Conservation (phyloP, 2,888 invertebrate species). For the Eustalomyia histrio region DNA sequence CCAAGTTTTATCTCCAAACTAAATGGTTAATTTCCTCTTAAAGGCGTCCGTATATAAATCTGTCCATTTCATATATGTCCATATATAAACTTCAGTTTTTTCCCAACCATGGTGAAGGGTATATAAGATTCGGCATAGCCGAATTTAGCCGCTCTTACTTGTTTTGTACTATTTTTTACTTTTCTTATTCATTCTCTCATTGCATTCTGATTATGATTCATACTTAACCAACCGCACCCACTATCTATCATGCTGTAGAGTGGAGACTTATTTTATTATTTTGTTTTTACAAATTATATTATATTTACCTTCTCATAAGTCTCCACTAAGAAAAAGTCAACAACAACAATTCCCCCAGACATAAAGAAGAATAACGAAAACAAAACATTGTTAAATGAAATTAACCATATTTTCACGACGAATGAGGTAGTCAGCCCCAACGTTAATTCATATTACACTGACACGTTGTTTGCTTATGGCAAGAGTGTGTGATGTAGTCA, state of each 20-base stretch:
- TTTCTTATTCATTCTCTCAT: background rate
- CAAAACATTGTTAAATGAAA: slow-evolving; percentile 29
- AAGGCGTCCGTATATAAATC: too few species aligned
- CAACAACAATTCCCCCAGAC: slow-evolving; percentile 17
- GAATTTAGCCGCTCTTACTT: too few species aligned
- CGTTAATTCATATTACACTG: slow-evolving; percentile 40
- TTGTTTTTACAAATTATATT: background rate
- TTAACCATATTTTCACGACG: slow-evolving; percentile 47
- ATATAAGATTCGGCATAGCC: too few species aligned
- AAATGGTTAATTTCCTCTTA: too few species aligned
- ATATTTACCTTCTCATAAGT: slow-evolving; percentile 36
- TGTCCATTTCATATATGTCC: too few species aligned
- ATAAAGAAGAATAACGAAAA: slow-evolving; percentile 24
- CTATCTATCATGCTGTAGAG: slow-evolving; percentile 23
- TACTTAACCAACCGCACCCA: slow-evolving; percentile 59
- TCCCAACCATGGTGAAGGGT: too few species aligned
- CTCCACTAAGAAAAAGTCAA: slow-evolving; percentile 37
- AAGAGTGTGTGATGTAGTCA: slow-evolving; percentile 6
- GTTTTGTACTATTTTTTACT: too few species aligned
- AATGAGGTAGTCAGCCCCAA: slow-evolving; percentile 4
- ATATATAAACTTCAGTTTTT: too few species aligned
- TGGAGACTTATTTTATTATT: slow-evolving; percentile 32
- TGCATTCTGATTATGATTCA: slow-evolving; percentile 51
- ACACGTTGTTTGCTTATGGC: slow-evolving; percentile 57
- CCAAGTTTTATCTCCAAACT: too few species aligned